A percentile compares a stretch with the other conserved stretches of the same genome.
phyloP scores from a whole-genome alignment of 2,888 invertebrate species.

The Crocallis elinguaria region DNA sequence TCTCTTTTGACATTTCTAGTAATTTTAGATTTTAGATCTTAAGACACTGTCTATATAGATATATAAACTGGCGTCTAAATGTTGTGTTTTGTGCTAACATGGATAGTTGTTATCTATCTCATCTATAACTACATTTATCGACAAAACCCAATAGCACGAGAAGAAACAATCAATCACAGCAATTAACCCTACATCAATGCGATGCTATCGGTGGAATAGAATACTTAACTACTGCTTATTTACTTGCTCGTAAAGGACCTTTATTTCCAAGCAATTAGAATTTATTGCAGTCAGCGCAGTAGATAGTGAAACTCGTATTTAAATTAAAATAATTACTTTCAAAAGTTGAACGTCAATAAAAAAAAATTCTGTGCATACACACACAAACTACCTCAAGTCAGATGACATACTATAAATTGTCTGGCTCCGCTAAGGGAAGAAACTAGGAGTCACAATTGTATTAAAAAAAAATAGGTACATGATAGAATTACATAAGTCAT shows the following conservation, averaged over 20 bases:
- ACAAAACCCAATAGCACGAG: conserved; percentile 46
- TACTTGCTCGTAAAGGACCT: conserved; percentile 35
- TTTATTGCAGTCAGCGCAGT: conserved; percentile 1
- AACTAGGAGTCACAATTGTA: no score
- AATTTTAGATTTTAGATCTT: no score
- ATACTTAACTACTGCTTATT: conserved; percentile 68
- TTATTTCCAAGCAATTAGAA: conserved; percentile 14
- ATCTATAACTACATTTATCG: conserved; percentile 9
- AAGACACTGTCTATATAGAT: no score
- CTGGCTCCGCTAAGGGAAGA: no score
- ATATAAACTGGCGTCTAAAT: no score
- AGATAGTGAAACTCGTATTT: not conserved
- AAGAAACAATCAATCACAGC: conserved; percentile 70
- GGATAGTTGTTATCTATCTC: not conserved
- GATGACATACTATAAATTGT: no score
- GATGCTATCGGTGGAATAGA: conserved; percentile 75
- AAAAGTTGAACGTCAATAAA: not conserved
- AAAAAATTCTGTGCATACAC: not conserved
- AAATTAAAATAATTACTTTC: no score
- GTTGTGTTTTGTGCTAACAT: no score
- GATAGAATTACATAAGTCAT: no score
- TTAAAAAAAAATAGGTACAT: no score
- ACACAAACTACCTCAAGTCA: no score
- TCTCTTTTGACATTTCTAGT: no score
- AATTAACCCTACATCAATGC: conserved; percentile 64